These are phyloP conservation scores for Junonia oenone DNA, from an alignment of 2,888 invertebrate genomes.

Conservation along the genomic window DNA sequence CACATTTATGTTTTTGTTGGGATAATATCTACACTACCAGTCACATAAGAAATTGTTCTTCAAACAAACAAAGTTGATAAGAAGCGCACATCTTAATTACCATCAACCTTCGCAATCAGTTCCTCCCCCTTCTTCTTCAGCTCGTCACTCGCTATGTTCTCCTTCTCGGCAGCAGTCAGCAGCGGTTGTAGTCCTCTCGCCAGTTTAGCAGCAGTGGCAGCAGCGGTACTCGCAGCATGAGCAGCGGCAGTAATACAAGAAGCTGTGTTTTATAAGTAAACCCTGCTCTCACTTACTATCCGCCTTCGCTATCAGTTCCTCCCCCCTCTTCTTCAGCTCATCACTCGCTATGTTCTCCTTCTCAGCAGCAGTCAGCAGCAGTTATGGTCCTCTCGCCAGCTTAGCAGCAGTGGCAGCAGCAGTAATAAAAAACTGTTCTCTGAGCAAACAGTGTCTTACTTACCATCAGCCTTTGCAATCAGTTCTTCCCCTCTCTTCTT, in stretches of 20 bases:
- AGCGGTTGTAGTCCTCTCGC: constrained; percentile 73
- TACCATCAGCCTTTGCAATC: constrained; percentile 56
- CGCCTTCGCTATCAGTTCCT: constrained; percentile 54
- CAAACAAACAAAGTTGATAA: not conserved
- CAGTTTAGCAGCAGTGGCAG: constrained; percentile 46
- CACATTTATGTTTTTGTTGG: no score
- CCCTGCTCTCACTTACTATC: constrained; percentile 50
- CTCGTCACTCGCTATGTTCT: constrained; percentile 74
- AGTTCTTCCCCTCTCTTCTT: constrained; percentile 71
- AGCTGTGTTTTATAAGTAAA: no score
- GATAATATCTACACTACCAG: no score
- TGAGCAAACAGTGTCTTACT: not conserved
- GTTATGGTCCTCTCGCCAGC: constrained; percentile 67
- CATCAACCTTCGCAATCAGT: constrained; percentile 54
- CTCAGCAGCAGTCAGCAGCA: constrained; percentile 42
- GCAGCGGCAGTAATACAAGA: no score
- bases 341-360: constrained; percentile 78
- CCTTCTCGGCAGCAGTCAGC: constrained; percentile 42
- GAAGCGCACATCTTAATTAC: constrained; percentile 33
- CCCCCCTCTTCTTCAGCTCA: constrained; percentile 72
- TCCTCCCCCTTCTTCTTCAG: constrained; percentile 74
- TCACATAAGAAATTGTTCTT: no score
- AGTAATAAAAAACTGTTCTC: constrained; percentile 24
- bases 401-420: constrained; percentile 51
- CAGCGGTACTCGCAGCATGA: constrained; percentile 54